Base-by-base conservation (phyloP, 2,888 invertebrate species). In the Lepidochrysops patricia region DNA sequence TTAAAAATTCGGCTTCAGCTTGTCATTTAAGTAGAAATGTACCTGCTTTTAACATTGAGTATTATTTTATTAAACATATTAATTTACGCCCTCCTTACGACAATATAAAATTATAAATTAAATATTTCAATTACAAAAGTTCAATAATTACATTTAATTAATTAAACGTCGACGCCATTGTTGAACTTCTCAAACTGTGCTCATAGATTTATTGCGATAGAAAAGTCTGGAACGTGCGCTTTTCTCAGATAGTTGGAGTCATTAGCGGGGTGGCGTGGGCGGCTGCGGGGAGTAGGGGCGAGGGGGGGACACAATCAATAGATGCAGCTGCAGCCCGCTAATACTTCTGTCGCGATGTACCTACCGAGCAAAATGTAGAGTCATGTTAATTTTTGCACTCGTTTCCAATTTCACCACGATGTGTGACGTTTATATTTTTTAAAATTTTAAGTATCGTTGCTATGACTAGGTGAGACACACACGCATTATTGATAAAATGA, bases 261-360 rank as follows among this genome's bases (percentile, higher is more conserved):
- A 67, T 67, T 66, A 69, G 64, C 64, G 64, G 62, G 57, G 60
- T 61, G 63, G 59, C 58, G 61, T 65, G 66, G 63, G 66, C 34
- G 57, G 35, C 34, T 12, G 54, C 13, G 63, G 43, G 49, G 57
- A 57, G 58, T 58, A 43, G 69, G 63, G 67, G 70, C 64, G 65
- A 63, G 67, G 67, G 67, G 72, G 64, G 62, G 64, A 66, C 73
- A 76, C 81, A 77, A 82, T 82, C 82, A 79, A 82, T 82, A 82
- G 78, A 68, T 81, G 78, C 80, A 79, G 77, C 73, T 75, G 79
- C 77, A 75, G 29, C 32, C 49, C 27, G 65, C 65, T 54, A 54
- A 54, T 54, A 19, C 54, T 32, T 54, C 19, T 54, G 54, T 54
- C 54, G 32, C 32, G 27, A 52, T 27, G 54, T 23, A 27, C 29